Evolutionary conservation across 2,888 invertebrate genomes (phyloP).

Genomic region (Herminia tarsipennalis): DNA sequence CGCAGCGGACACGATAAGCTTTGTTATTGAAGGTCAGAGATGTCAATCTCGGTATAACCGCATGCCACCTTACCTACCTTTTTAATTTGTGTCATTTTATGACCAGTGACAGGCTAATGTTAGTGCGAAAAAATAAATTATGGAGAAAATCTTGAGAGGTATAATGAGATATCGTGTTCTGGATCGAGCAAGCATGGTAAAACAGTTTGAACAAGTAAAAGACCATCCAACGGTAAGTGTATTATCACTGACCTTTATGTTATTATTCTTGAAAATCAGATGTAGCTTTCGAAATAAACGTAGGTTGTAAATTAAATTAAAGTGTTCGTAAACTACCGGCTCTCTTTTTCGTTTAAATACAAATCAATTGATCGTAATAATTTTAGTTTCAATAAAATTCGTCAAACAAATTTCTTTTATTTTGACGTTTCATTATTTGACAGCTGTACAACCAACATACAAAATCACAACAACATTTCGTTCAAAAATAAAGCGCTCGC

Average conservation of each 20-base stretch:
- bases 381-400: too few species aligned
- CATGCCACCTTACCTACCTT: slow-evolving; percentile 27
- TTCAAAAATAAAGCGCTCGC: too few species aligned
- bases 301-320: neutral
- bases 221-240: slow-evolving; percentile 93
- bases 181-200: slow-evolving; percentile 94
- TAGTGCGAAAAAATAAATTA: slow-evolving; percentile 59
- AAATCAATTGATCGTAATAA: too few species aligned
- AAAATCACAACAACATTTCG: too few species aligned
- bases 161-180: slow-evolving; percentile 95
- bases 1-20: slow-evolving; percentile 66
- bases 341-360: too few species aligned
- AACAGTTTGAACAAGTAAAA: slow-evolving; percentile 95
- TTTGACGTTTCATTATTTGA: too few species aligned
- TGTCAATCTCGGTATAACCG: slow-evolving; percentile 61
- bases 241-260: slow-evolving; percentile 51
- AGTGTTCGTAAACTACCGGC: too few species aligned
- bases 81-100: slow-evolving; percentile 19
- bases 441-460: too few species aligned
- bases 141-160: slow-evolving; percentile 95
- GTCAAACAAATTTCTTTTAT: too few species aligned
- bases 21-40: slow-evolving; percentile 74
- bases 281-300: neutral
- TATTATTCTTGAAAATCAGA: neutral
- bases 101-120: slow-evolving; percentile 28